Base-by-base conservation (phyloP, 2,888 invertebrate species). In the Eupeodes luniger region DNA sequence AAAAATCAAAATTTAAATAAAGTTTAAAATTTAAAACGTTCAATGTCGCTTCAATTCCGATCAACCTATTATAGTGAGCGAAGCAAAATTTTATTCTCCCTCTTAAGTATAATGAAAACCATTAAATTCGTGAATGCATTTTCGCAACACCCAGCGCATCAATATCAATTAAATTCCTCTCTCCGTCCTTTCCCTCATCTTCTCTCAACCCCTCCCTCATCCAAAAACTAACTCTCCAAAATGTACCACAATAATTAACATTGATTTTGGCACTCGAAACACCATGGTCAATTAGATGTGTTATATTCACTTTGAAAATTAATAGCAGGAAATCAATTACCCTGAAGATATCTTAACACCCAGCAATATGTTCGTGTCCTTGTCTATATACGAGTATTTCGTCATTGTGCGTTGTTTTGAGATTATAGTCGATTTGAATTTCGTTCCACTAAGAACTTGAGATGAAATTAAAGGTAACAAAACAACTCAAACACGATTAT, bases 221-320 rank as follows among this genome's bases (percentile, higher is more conserved):
- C 2, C 36, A 14, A 14, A 40, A 61, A 36, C 2, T 34, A 3
- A 12, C 19, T 16, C 14, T n/a, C 4, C 51, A n/a, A 36, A 51
- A 53, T 36, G 36, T 51, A 51, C 51, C 40, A 66, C n/a, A 12
- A 69, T 66, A 66, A 72, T 82, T 67, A 70, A 47, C 81, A 76
- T 16, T 70, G 62, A 62, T 80, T 80, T 27, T 40, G 36, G 19
- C 19, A 69, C 34, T 16, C 40, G 12, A 27, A 49, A 11, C n/a
- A 57, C 47, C 40, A 57, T 19, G 72, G 47, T 64, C 47, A 16
- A 80, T 64, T 47, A 55, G 70, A 19, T 53, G 62, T 70, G 34
- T 79, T 44, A 61, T 44, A 57, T 72, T 64, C 64, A 80, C 34
- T 80, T 64, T 55, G 61, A 72, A 72, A 74, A 74, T 74, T 74